phyloP scores from a whole-genome alignment of 1,140 invertebrate species.

The Ooceraea biroi region DNA sequence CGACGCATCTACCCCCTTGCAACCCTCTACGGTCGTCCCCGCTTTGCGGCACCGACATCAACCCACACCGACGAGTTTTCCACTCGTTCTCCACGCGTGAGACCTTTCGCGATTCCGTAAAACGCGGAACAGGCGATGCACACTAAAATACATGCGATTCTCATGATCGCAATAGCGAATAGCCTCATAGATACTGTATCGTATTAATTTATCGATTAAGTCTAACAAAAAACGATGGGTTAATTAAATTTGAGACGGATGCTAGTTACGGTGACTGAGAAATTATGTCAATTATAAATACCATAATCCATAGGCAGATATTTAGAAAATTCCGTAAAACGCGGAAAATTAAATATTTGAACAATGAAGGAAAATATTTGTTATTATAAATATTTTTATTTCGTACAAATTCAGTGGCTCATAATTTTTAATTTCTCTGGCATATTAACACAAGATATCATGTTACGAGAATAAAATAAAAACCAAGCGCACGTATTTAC shows the following conservation, averaged over 20 bases:
- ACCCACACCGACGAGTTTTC: slow-evolving; percentile 61
- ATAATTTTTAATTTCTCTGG: background rate
- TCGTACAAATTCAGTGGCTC: background rate
- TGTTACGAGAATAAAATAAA: slow-evolving; percentile 10
- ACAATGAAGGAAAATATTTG: background rate
- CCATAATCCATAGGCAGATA: no score
- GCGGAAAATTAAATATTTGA: background rate
- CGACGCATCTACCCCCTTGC: slow-evolving; percentile 79
- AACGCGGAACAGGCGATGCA: slow-evolving; percentile 39
- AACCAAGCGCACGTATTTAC: background rate
- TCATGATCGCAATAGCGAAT: slow-evolving; percentile 8
- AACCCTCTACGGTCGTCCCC: slow-evolving; percentile 39
- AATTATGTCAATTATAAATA: background rate
- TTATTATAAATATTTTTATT: background rate
- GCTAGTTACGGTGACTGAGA: background rate
- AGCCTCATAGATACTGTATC: background rate
- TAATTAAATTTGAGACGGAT: slow-evolving; percentile 1
- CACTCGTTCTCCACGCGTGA: slow-evolving; percentile 35
- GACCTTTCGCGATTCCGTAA: slow-evolving; percentile 52
- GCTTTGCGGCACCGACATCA: slow-evolving; percentile 67
- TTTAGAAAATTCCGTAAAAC: background rate
- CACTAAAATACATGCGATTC: slow-evolving; percentile 17
- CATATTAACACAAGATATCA: slow-evolving; percentile 1
- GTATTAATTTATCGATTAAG: background rate
- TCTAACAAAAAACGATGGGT: background rate